Evolutionary conservation across 2,888 invertebrate genomes (phyloP), one percentile per base, ranked within the genome.

Genomic region (Zaprionus obscuricornis): DNA sequence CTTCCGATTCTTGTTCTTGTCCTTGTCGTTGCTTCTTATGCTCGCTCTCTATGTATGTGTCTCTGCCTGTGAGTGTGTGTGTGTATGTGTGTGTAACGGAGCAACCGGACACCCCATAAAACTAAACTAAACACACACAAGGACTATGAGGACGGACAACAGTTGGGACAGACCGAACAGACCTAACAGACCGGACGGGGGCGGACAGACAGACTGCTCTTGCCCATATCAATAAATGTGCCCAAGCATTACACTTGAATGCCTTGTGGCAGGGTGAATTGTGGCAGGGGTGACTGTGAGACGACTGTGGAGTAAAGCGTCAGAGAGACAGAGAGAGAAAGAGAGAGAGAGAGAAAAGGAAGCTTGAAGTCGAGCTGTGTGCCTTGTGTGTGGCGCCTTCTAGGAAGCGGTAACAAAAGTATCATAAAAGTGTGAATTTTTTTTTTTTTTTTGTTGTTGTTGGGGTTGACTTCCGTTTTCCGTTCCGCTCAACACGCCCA

Each of bases 51-150:
- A 17, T 11, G 34, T n/a, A 4, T 11, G 11, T 24, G 17, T 26
- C 18, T 29, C n/a, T n/a, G n/a, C n/a, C n/a, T 37, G 8, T 45
- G 16, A 13, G 1, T 11, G 13, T 42, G 18, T 56, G 27, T 50
- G 33, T 40, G 24, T 27, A 54, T 65, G 62, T 68, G 58, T 59
- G 49, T 50, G 58, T 50, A 66, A 68, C 60, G 58, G n/a, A n/a
- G 71, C 69, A 83, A 83, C 82, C 86, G 86, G 86, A 85, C 86
- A 85, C 81, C 77, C 84, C 77, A 83, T 77, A 77, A 79, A 85
- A 73, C 78, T 70, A 69, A 75, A 66, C 74, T 60, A 66, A 71
- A 51, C 47, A 62, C 34, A 60, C 57, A 33, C 33, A 14, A 24
- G 24, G 18, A 46, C 11, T 16, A 27, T n/a, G n/a, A n/a, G n/a